Evolutionary conservation across 1,140 invertebrate genomes (phyloP), one percentile per base, ranked within the genome.

Genomic region (Cataglyphis hispanica): DNA sequence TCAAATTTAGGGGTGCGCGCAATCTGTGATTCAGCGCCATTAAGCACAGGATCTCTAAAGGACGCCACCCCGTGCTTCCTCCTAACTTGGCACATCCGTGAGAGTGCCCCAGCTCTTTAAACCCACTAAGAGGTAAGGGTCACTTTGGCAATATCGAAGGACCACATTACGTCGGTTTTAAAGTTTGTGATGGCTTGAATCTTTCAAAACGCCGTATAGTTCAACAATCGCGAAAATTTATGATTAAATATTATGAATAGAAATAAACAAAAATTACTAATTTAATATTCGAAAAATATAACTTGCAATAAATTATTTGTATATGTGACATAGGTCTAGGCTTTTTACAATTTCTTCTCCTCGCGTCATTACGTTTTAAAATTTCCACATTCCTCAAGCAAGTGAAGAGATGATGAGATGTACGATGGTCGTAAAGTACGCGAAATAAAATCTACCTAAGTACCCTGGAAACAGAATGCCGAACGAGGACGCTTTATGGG

Each of bases 11-110:
- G 92, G 93, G 92, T 91, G 92, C 85, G 83, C 91, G 93, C 93
- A 94, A 95, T 95, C 94, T 95, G 94, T 94, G 93, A 95, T 95
- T 95, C 94, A 95, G 93, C 94, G 90, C 94, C 94, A 95, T 95
- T 94, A 95, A 95, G 93, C 93, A 94, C 92, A 93, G 92, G 91
- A 93, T 94, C 91, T 91, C 88, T 91, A 89, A 91, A 92, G 91
- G 91, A 91, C 83, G 58, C 75, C 70, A 67, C 61, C 83, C 64
- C 66, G 85, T 83, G 91, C 86, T 92, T 90, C 90, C 91, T 91
- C 87, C 70, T 74, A 91, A 93, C 91, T 93, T 93, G 91, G 89
- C 91, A 90, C 87, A 90, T 90, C 80, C 86, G 75, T 83, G 90
- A 87, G 70, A 86, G 70, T 81, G 53, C 72, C 60, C 70, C 58